Percentiles rank a stretch among this genome's conserved stretches.
Conservation (phyloP, 2,888 invertebrate species). For the Limulus polyphemus region DNA sequence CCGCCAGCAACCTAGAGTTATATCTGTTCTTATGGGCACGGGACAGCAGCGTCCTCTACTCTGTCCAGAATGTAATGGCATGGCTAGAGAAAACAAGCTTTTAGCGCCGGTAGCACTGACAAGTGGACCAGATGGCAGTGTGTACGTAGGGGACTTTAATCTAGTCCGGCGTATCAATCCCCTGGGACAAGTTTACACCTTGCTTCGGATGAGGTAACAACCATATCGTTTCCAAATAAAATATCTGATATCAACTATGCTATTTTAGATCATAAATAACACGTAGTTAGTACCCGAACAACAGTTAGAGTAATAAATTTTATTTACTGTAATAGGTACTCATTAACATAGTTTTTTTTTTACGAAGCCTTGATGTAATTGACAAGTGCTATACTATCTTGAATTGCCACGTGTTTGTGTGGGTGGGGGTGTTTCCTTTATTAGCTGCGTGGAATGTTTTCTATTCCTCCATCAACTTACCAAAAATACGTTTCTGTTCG, state of each 20-base stretch:
- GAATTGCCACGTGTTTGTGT: no score
- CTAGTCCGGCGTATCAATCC: constrained; percentile 74
- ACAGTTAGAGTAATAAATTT: no score
- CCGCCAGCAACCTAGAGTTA: constrained; percentile 80
- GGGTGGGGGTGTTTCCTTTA: no score
- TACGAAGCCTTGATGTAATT: no score
- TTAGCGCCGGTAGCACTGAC: constrained; percentile 86
- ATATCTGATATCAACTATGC: not conserved
- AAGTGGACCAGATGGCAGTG: constrained; percentile 78
- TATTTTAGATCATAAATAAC: no score
- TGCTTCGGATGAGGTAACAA: constrained; percentile 65
- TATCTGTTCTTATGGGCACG: constrained; percentile 81
- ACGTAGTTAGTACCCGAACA: no score
- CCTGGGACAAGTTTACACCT: constrained; percentile 65
- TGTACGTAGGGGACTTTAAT: constrained; percentile 93
- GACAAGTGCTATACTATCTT: no score
- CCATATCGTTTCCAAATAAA: not conserved
- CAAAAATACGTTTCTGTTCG: no score
- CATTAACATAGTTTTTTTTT: no score
- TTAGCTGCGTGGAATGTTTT: no score
- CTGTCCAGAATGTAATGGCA: constrained; percentile 55
- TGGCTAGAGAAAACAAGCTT: constrained; percentile 63
- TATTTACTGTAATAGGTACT: no score
- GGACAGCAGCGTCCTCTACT: constrained; percentile 68
- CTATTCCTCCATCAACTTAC: no score